A percentile compares a stretch with the other conserved stretches of the same genome.
phyloP scores from a whole-genome alignment of 2,888 invertebrate genomes.

The Drosophila fulvimacula region DNA sequence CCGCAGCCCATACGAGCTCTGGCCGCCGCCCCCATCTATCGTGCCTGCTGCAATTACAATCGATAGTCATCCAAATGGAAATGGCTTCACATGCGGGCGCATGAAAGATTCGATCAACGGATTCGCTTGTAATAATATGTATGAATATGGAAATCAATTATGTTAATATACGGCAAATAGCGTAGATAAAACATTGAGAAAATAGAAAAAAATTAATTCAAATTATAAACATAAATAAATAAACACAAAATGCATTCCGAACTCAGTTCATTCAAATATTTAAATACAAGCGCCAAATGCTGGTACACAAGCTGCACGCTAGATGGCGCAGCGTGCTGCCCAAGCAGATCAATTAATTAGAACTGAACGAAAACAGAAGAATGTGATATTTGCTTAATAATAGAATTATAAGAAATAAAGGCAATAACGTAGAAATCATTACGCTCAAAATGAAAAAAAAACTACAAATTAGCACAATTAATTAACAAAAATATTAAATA shows the following conservation, averaged over 20 bases:
- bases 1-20: slow-evolving; percentile 13
- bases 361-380: too few relatives aligned
- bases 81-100: not conserved
- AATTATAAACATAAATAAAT: not conserved
- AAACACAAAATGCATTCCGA: not conserved
- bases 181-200: not conserved
- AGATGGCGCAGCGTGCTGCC: slow-evolving; percentile 29
- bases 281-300: not conserved
- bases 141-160: not conserved
- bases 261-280: not conserved
- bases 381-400: too few relatives aligned
- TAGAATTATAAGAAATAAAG: too few relatives aligned
- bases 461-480: not conserved
- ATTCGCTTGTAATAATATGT: not conserved
- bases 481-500: not conserved
- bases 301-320: not conserved
- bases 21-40: slow-evolving; percentile 20
- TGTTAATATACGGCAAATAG: not conserved
- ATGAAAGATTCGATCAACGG: not conserved
- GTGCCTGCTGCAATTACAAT: slow-evolving; percentile 29
- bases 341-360: too few relatives aligned
- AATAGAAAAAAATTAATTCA: not conserved
- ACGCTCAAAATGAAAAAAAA: too few relatives aligned
- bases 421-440: too few relatives aligned
- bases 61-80: slow-evolving; percentile 23